Base-by-base conservation (phyloP, 1,140 invertebrate genomes). In the Drosophila willistoni region DNA sequence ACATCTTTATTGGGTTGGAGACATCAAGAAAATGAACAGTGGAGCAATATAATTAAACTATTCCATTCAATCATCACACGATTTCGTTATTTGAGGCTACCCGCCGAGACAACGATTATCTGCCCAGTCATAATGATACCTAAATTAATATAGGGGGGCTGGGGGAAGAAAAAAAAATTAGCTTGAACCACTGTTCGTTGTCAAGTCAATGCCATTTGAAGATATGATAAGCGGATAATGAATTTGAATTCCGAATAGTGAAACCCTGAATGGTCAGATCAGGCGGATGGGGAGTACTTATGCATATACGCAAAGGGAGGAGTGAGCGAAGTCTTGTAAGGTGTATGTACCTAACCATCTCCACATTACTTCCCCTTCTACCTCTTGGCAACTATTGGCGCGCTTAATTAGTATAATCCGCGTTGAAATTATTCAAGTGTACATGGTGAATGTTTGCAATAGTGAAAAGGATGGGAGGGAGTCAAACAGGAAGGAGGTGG, bases 361-460 rank as follows among this genome's bases (percentile, higher is more conserved):
- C 42, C 19, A 34, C 10, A 33, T 17, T 25, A 34, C 22, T 17
- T 44, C 51, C 4, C 61, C n/a, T 5, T 13, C 36, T 6, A 7
- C 41, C 41, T 59, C 34, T 39, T 14, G 68, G 56, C 69, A 66
- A 56, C 69, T 77, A 72, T 73, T 81, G 77, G 77, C 25, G 66
- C 84, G 84, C 84, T 89, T 89, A 89, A 89, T 89, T 89, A 89
- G 84, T 89, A 89, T 89, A 89, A 89, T 89, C 84, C 84, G 84
- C 84, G 84, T 81, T 89, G 84, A 78, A 89, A 84, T 89, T 89
- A 89, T 83, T 86, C 83, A 83, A 87, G 83, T 86, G 83, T 86
- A 77, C 83, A 87, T 79, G 83, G 83, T 83, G 72, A 62, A 79
- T 68, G 66, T 63, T 33, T 34, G 64, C 65, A 25, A 22, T 17